These are phyloP conservation scores for Lutjanus campechanus DNA, from an alignment of 2,797 vertebrate species.

Conservation along the genomic window DNA sequence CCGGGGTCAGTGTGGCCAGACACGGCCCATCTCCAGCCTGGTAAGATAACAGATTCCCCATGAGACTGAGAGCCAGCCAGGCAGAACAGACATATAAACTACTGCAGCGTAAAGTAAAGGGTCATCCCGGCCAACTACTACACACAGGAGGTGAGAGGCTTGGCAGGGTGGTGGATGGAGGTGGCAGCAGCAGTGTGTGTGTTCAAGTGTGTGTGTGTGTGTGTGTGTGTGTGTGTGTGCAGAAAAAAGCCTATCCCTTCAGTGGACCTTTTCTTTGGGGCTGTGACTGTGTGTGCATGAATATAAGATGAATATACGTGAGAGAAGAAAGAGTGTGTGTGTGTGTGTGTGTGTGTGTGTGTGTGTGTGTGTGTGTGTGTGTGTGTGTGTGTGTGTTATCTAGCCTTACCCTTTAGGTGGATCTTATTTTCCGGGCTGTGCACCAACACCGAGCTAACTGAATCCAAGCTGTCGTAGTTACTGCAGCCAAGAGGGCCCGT, in stretches of 20 bases:
- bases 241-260: constrained; percentile 6
- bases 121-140: constrained; percentile 64
- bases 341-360: constrained; percentile 24
- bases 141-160: constrained; percentile 63
- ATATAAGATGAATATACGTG: constrained; percentile 18
- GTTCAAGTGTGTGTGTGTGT: constrained; percentile 25
- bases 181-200: constrained; percentile 17
- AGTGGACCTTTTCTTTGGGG: constrained; percentile 39
- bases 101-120: constrained; percentile 76
- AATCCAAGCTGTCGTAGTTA: constrained; percentile 99
- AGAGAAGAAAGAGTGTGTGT: not conserved
- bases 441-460: constrained; percentile 97
- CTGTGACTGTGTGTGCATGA: constrained; percentile 17
- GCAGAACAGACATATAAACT: constrained; percentile 76
- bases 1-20: constrained; percentile 56
- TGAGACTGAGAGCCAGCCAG: constrained; percentile 57
- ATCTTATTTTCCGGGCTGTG: constrained; percentile 99
- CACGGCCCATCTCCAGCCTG: constrained; percentile 56
- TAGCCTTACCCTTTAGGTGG: constrained; percentile 92
- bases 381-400: constrained; percentile 23
- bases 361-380: constrained; percentile 1
- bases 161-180: constrained; percentile 48
- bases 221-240: not conserved
- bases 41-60: constrained; percentile 72
- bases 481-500: constrained; percentile 99